Conservation (phyloP, 2,797 vertebrate species). For the Tragopan temminckii region DNA sequence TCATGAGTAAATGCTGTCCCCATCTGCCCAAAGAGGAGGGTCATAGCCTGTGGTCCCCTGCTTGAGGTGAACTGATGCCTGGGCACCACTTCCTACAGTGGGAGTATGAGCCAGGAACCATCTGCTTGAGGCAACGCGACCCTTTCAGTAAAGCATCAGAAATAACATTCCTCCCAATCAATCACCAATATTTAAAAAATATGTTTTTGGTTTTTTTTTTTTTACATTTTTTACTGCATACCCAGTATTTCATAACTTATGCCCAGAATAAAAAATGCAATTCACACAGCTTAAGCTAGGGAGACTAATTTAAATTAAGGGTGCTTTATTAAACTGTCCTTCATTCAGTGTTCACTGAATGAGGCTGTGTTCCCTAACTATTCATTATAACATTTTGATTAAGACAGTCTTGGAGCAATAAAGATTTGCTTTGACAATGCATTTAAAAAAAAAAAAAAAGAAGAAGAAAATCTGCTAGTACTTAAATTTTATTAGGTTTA, state of each 20-base stretch:
- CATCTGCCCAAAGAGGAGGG: not conserved
- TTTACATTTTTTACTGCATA: not conserved
- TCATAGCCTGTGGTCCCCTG: not conserved
- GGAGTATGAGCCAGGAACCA: not conserved
- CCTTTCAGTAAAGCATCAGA: not conserved
- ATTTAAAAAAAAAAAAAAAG: not conserved
- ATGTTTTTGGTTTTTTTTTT: not conserved
- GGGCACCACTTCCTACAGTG: not conserved
- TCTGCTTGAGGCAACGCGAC: fast-evolving
- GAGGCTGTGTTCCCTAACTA: not conserved
- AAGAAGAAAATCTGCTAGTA: not conserved
- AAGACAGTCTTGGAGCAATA: not conserved
- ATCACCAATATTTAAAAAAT: not conserved
- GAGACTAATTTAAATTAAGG: not conserved
- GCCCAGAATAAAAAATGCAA: not conserved
- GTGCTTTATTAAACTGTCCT: not conserved
- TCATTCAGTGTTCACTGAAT: not conserved
- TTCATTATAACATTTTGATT: not conserved
- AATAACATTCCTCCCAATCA: fast-evolving
- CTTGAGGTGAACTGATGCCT: not conserved
- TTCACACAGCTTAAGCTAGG: not conserved
- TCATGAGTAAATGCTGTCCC: not conserved
- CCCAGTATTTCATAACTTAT: fast-evolving
- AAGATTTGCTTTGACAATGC: not conserved
- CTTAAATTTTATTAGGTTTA: not conserved